Percentiles rank a stretch among this genome's conserved stretches.
phyloP scores from a whole-genome alignment of 2,113 vertebrate genomes.

The Chrysemys picta region DNA sequence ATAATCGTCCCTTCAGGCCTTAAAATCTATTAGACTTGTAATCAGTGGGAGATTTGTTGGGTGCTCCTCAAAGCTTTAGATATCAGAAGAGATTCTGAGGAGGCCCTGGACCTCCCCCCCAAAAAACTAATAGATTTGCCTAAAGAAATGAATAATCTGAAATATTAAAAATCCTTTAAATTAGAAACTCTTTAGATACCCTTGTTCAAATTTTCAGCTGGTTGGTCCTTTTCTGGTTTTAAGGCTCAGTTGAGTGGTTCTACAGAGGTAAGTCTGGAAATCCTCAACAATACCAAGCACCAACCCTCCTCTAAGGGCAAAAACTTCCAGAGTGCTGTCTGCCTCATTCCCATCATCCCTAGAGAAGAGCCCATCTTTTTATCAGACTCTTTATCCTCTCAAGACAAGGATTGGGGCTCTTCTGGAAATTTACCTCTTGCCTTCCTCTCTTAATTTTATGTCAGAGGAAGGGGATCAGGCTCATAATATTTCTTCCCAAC shows the following conservation, averaged over 20 bases:
- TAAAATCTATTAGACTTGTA: background rate
- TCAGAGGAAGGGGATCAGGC: background rate
- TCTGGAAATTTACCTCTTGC: background rate
- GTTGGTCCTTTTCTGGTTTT: background rate
- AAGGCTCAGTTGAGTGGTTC: background rate
- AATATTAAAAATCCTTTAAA: background rate
- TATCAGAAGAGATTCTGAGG: background rate
- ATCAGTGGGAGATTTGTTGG: background rate
- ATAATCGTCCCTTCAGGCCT: background rate
- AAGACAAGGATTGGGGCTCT: background rate
- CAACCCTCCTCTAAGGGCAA: background rate
- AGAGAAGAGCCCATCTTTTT: background rate
- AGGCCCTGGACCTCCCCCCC: background rate
- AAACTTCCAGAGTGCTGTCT: background rate
- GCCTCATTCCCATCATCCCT: background rate
- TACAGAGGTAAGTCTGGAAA: background rate
- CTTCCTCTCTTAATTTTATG: background rate
- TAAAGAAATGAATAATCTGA: background rate
- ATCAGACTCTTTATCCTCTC: background rate
- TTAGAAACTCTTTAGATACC: background rate
- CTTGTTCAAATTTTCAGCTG: accelerated
- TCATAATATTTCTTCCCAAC: background rate
- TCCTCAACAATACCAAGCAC: background rate
- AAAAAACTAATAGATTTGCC: background rate
- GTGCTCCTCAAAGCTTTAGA: background rate